Evolutionary conservation across 1,140 invertebrate genomes (phyloP).

Genomic region (Solen grandis): DNA sequence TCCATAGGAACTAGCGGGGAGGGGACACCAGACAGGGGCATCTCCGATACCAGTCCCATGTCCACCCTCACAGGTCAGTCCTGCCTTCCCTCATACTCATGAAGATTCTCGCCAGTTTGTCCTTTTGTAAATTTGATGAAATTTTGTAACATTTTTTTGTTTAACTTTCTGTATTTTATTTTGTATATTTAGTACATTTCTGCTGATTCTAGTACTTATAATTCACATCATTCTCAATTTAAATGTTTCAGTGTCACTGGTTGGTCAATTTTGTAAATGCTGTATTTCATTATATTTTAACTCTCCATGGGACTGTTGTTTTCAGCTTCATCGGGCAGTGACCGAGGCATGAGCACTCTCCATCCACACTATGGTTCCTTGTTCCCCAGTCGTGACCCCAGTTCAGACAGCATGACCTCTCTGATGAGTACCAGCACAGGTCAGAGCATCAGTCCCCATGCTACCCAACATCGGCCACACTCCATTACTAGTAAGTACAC

Average conservation of each 20-base stretch:
- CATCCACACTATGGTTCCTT: constrained; percentile 71
- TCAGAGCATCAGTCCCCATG: constrained; percentile 86
- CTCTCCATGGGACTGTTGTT: no score
- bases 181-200: no score
- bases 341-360: constrained; percentile 80
- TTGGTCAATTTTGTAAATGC: no score
- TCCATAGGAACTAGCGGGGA: constrained; percentile 89
- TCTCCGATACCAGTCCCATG: constrained; percentile 92
- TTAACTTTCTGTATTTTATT: no score
- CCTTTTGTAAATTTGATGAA: no score
- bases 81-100: no score
- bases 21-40: constrained; percentile 83
- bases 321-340: constrained; percentile 83
- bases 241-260: no score
- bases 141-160: no score
- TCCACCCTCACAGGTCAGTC: constrained; percentile 90
- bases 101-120: no score
- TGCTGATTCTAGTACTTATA: no score
- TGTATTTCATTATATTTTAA: no score
- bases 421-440: constrained; percentile 83
- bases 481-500: constrained; percentile 89
- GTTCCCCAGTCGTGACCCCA: constrained; percentile 58
- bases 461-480: constrained; percentile 85
- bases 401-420: constrained; percentile 88
- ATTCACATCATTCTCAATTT: no score